Percentiles rank a stretch among this genome's conserved stretches.
These are phyloP conservation scores for Psittacula cyanocephala DNA, from an alignment of 2,113 vertebrate species.

Conservation along the genomic window DNA sequence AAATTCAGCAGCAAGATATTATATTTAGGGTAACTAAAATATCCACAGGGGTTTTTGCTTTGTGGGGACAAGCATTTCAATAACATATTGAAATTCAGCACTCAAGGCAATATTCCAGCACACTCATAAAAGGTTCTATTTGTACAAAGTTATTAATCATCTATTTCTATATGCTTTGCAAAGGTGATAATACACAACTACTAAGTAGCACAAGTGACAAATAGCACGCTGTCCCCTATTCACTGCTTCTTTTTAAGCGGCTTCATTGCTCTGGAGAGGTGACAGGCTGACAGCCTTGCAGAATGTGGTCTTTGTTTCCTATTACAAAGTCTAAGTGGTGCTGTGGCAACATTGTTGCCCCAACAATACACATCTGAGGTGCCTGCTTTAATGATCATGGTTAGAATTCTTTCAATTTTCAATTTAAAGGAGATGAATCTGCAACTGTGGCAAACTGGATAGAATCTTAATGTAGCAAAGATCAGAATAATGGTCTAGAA, in stretches of 20 bases:
- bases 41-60: background rate
- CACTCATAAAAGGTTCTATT: background rate
- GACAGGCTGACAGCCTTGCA: background rate
- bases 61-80: background rate
- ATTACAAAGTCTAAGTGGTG: background rate
- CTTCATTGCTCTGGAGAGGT: background rate
- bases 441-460: rapidly evolving
- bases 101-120: background rate
- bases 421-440: background rate
- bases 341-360: background rate
- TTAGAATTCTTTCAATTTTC: background rate
- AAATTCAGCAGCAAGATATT: slow-evolving; percentile 4
- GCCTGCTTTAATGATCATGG: background rate
- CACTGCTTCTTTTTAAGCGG: background rate
- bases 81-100: background rate
- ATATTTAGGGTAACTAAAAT: background rate
- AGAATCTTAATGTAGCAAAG: background rate
- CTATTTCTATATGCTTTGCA: background rate
- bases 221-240: background rate
- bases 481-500: background rate
- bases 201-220: background rate
- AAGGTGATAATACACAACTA: background rate
- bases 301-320: background rate
- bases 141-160: background rate
- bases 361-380: rapidly evolving